phyloP scores from a whole-genome alignment of 2,888 invertebrate species.

The Philopedon plagiatum region DNA sequence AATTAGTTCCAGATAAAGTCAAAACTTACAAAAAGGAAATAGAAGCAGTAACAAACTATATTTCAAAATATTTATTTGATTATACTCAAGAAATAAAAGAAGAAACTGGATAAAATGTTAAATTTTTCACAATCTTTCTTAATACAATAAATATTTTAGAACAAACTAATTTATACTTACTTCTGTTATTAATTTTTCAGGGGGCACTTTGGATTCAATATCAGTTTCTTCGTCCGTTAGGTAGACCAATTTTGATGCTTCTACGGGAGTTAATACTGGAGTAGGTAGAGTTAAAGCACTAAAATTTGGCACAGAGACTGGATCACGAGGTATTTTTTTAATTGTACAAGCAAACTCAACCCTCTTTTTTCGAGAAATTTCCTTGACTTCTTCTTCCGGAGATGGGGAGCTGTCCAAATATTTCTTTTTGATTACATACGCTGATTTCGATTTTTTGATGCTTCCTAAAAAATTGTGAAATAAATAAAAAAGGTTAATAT shows the following conservation, averaged over 20 bases:
- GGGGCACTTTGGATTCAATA: constrained; percentile 38
- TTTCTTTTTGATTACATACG: constrained; percentile 73
- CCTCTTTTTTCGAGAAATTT: constrained; percentile 58
- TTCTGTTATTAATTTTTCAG: constrained; percentile 8
- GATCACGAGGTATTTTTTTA: constrained; percentile 74
- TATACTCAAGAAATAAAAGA: too few species aligned
- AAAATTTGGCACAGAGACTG: constrained; percentile 83
- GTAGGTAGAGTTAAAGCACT: constrained; percentile 75
- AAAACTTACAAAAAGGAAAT: too few species aligned
- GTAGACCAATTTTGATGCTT: constrained; percentile 79
- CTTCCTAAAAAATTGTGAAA: constrained; percentile 60
- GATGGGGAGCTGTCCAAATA: constrained; percentile 63
- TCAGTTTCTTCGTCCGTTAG: constrained; percentile 74
- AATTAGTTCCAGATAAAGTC: too few species aligned
- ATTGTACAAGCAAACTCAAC: constrained; percentile 65
- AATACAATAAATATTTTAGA: not conserved
- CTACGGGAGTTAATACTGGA: constrained; percentile 77
- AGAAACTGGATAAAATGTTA: too few species aligned
- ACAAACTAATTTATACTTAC: constrained; percentile 8
- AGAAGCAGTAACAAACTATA: too few species aligned
- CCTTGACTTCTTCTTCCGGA: constrained; percentile 59
- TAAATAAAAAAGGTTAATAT: too few species aligned
- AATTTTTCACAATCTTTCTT: too few species aligned
- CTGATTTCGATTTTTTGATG: constrained; percentile 74
- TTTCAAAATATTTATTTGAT: too few species aligned